Evolutionary conservation across 1,140 invertebrate species (phyloP).

Genomic region (Heliconius eleuchia): DNA sequence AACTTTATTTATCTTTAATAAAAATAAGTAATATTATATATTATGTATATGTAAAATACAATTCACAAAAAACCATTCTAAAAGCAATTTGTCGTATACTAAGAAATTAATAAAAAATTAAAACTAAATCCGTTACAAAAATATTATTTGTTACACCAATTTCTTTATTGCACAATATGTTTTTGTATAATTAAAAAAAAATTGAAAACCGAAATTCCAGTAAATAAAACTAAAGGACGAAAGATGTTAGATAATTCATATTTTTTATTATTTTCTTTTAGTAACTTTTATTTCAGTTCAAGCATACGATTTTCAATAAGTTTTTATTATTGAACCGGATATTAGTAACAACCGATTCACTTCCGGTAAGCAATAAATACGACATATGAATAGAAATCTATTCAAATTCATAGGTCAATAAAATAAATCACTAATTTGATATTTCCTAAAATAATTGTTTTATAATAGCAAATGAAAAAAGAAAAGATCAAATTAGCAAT

Average conservation of each 20-base stretch:
- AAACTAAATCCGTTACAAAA: constrained; percentile 15
- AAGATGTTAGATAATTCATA: constrained; percentile 1
- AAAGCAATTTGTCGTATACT: not conserved
- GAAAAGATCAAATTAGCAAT: constrained; percentile 36
- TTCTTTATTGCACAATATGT: constrained; percentile 10
- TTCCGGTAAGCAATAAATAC: constrained; percentile 22
- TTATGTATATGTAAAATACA: not conserved
- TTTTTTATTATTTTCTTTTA: constrained; percentile 12
- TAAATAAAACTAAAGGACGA: not conserved
- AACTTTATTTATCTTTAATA: not conserved
- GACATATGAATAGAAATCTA: constrained; percentile 20
- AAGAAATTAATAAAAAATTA: not conserved
- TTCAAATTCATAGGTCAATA: constrained; percentile 26
- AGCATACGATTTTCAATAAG: constrained; percentile 23
- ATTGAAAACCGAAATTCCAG: not conserved
- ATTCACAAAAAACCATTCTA: not conserved
- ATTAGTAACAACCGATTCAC: not conserved
- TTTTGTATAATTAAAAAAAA: not conserved
- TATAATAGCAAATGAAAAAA: constrained; percentile 22
- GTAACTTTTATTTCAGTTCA: constrained; percentile 21
- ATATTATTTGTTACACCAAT: constrained; percentile 17
- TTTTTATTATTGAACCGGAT: constrained; percentile 4
- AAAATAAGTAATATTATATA: constrained; percentile 4
- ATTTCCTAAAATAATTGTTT: constrained; percentile 17
- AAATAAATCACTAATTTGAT: constrained; percentile 13